These are phyloP conservation scores for Aptenodytes patagonicus DNA, from an alignment of 2,113 vertebrate species.

Conservation along the genomic window DNA sequence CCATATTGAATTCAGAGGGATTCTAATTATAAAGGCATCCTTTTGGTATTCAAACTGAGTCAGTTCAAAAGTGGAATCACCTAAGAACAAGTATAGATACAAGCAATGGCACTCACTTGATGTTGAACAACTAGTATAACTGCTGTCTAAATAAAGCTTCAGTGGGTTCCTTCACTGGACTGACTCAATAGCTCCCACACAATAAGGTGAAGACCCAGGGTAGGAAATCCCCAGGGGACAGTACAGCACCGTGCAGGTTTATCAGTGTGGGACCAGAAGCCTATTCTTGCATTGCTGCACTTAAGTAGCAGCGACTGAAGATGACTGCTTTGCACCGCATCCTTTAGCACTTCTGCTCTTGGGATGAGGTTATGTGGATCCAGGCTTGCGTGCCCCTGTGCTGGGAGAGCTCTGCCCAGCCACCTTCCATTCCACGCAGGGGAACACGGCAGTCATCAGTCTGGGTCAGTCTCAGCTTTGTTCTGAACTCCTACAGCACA, in stretches of 20 bases:
- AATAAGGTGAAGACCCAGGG: not conserved
- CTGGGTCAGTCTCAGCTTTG: not conserved
- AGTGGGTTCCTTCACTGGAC: not conserved
- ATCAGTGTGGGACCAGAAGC: not conserved
- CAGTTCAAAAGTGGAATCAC: not conserved
- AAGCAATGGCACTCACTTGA: not conserved
- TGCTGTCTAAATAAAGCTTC: not conserved
- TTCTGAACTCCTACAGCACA: not conserved
- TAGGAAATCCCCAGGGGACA: not conserved
- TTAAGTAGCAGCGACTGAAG: not conserved
- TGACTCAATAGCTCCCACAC: not conserved
- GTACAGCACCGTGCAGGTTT: not conserved
- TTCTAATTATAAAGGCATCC: not conserved
- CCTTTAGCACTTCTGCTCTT: not conserved
- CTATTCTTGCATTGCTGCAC: not conserved
- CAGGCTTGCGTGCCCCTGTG: not conserved
- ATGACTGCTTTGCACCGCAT: not conserved
- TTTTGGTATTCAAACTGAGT: not conserved
- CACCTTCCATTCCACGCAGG: not conserved
- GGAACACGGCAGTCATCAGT: not conserved
- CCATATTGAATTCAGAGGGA: not conserved
- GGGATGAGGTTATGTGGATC: not conserved
- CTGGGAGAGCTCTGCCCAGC: not conserved
- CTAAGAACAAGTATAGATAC: not conserved
- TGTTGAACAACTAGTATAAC: not conserved